phyloP scores from a whole-genome alignment of 2,113 vertebrate genomes.

The Sinocyclocheilus anshuiensis region DNA sequence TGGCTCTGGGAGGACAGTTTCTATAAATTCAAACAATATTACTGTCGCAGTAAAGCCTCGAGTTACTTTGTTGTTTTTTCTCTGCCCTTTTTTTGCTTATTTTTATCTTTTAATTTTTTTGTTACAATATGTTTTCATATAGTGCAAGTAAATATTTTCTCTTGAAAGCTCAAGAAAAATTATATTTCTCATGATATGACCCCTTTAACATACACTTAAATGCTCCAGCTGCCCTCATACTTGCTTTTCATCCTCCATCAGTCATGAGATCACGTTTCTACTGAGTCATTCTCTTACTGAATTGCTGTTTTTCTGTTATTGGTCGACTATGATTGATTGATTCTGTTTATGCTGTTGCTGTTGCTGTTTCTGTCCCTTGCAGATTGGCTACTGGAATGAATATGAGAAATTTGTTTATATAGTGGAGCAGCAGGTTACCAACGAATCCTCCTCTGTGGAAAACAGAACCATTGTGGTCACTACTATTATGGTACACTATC shows the following conservation, averaged over 20 bases:
- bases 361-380: constrained; percentile 74
- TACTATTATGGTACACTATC: constrained; percentile 95
- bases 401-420: constrained; percentile 95
- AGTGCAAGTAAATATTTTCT: background rate
- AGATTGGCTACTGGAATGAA: constrained; percentile 99
- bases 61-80: too few relatives aligned
- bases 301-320: background rate
- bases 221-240: background rate
- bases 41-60: too few relatives aligned
- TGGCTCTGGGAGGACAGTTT: background rate
- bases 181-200: background rate
- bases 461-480: constrained; percentile 99
- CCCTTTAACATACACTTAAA: background rate
- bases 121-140: background rate
- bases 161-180: background rate
- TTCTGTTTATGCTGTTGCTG: background rate
- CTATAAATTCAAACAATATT: constrained; percentile 2
- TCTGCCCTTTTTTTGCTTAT: too few relatives aligned
- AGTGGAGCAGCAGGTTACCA: constrained; percentile 90
- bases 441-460: constrained; percentile 93
- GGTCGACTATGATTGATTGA: background rate
- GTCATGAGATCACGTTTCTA: background rate
- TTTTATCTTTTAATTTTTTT: too few relatives aligned
- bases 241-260: background rate
- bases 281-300: constrained; percentile 5